Conservation (phyloP, 2,797 vertebrate species). For the Microctenopoma stevenorrisi region DNA sequence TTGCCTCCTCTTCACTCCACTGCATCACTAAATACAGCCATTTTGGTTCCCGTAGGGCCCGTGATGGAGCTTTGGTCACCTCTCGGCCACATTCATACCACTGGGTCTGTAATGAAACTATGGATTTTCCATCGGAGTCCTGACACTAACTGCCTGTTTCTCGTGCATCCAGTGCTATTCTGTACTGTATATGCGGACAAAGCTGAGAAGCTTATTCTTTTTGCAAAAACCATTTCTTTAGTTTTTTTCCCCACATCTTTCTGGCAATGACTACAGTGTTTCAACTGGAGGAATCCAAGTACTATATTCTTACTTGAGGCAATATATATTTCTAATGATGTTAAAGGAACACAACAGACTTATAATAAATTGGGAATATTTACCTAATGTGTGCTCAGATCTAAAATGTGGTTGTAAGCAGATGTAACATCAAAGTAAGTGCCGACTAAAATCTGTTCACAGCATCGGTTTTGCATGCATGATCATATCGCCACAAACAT, state of each 20-base stretch:
- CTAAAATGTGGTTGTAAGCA: constrained; percentile 16
- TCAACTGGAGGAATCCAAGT: constrained; percentile 31
- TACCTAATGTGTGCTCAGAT: background rate
- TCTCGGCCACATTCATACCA: constrained; percentile 74
- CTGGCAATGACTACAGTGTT: constrained; percentile 18
- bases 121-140: constrained; percentile 79
- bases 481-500: constrained; percentile 42
- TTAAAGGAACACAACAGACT: background rate
- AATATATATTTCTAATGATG: background rate
- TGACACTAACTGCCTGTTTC: constrained; percentile 78
- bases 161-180: constrained; percentile 60
- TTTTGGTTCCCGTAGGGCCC: constrained; percentile 78
- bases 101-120: constrained; percentile 83
- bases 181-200: constrained; percentile 40
- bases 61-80: constrained; percentile 74
- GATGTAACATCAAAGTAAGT: constrained; percentile 33
- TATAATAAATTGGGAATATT: too few species aligned
- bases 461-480: constrained; percentile 26
- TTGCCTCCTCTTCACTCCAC: constrained; percentile 72
- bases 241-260: constrained; percentile 47
- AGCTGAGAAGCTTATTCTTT: constrained; percentile 20
- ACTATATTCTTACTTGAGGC: constrained; percentile 15
- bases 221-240: constrained; percentile 26
- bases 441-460: constrained; percentile 23
- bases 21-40: constrained; percentile 77